Percentiles rank a stretch among this genome's conserved stretches.
phyloP scores from a whole-genome alignment of 92 coral and sea anemone genomes.

The Ricordea florida region DNA sequence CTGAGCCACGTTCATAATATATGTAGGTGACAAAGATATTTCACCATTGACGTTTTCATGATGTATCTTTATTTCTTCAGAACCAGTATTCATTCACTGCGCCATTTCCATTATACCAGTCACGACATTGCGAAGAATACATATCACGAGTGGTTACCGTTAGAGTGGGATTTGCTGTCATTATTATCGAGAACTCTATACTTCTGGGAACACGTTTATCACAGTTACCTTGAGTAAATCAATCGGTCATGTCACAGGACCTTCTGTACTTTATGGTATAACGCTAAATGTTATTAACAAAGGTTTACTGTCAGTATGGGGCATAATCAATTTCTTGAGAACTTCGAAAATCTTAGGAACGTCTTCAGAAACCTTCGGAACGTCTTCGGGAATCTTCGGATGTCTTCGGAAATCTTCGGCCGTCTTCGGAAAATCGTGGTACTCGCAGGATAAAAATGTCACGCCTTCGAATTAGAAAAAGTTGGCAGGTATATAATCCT shows the following conservation, averaged over 20 bases:
- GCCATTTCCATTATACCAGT: constrained; percentile 26
- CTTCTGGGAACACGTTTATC: constrained; percentile 20
- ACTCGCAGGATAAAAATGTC: constrained; percentile 7
- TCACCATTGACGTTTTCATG: not conserved
- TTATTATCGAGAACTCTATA: constrained; percentile 1
- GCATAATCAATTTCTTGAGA: constrained; percentile 18
- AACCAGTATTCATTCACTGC: too few species aligned
- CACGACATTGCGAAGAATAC: constrained; percentile 33
- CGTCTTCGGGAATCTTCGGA: constrained; percentile 31
- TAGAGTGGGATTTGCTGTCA: too few species aligned
- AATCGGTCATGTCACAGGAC: constrained; percentile 6
- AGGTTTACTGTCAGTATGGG: constrained; percentile 15
- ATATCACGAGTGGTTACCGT: constrained; percentile 21
- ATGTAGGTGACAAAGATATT: not conserved
- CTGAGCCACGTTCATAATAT: not conserved
- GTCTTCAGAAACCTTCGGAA: constrained; percentile 13
- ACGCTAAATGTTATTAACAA: constrained; percentile 31
- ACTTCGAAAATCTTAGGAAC: constrained; percentile 6
- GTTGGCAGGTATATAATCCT: constrained; percentile 27
- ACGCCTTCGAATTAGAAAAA: not conserved
- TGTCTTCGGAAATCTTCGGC: not conserved
- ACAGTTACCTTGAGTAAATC: not conserved
- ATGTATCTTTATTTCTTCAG: not conserved
- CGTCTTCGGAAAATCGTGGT: constrained; percentile 1
- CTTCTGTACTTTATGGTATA: constrained; percentile 4